Conservation (phyloP, 53 echinoderm and acorn worm genomes). For the Antedon mediterranea region DNA sequence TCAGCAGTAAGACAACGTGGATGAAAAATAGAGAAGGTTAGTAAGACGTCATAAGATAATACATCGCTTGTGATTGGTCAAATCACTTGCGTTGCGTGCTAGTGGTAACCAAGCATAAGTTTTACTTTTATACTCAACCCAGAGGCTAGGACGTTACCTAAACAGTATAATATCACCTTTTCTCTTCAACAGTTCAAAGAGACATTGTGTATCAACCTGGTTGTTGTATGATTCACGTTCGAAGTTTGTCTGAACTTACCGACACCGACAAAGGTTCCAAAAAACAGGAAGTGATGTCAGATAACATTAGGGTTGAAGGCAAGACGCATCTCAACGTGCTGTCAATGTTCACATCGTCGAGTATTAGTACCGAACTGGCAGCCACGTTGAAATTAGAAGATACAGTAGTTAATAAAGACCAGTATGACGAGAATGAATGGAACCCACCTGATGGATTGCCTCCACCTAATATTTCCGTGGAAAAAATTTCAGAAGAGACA, state of each 20-base stretch:
- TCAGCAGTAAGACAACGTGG: slow-evolving; percentile 49
- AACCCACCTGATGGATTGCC: slow-evolving; percentile 57
- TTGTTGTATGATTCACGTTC: slow-evolving; percentile 52
- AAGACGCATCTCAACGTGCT: slow-evolving; percentile 54
- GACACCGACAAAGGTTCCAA: slow-evolving; percentile 9
- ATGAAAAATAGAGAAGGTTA: neutral
- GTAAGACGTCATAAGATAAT: no score
- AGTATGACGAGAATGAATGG: slow-evolving; percentile 10
- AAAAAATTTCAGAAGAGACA: slow-evolving; percentile 13
- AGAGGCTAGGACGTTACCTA: no score
- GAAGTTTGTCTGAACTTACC: slow-evolving; percentile 58
- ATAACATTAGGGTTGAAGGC: slow-evolving; percentile 22
- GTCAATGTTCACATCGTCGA: slow-evolving; percentile 86
- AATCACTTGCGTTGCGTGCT: no score
- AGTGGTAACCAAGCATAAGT: no score
- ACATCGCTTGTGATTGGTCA: no score
- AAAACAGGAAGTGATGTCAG: neutral
- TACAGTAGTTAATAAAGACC: slow-evolving; percentile 27
- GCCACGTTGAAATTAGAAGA: slow-evolving; percentile 80
- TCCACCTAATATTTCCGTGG: slow-evolving; percentile 69
- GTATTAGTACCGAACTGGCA: slow-evolving; percentile 51
- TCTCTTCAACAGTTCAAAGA: neutral
- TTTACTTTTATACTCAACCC: no score
- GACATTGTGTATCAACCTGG: slow-evolving; percentile 45
- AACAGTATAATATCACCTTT: no score